Evolutionary conservation across 2,888 invertebrate species (phyloP), one percentile per base, ranked within the genome.

Genomic region (Abrostola triplasia): DNA sequence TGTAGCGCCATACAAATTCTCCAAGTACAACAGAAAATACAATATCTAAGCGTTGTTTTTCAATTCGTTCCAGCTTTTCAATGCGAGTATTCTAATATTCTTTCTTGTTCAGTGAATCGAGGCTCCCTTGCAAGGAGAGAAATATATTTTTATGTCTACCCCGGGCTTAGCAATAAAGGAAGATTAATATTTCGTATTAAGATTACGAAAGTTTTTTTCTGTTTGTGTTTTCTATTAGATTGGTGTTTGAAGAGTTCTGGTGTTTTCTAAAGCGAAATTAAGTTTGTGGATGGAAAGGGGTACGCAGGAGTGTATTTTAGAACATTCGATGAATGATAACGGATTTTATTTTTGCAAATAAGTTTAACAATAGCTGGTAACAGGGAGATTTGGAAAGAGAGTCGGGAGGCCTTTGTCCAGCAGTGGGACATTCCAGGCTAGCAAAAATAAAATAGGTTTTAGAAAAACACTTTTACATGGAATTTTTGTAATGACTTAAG

Each of bases 121-220:
- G 41, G 24, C 55, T 76, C 77, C 80, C 79, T 75, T 69, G 70
- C 58, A 72, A 59, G 64, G 71, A 68, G 77, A 76, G 73, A 71
- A 82, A 82, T 81, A 82, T 82, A 76, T 79, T 82, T 82, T 80
- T 84, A 80, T 80, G 71, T 79, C 56, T 73, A 68, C 76, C 59
- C 59, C 75, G 66, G 65, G 47, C 59, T 69, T 62, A 67, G 82
- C 83, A 85, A 86, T 86, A 88, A 85, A 79, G 78, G 71, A 75
- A 83, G 86, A 87, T 88, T 87, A 86, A 87, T 88, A 86, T 85
- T 87, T 83, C 67, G 71, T 81, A 77, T 83, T 82, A 81, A 78
- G 80, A 83, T 79, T 83, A 81, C 67, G 71, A 73, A 70, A 73
- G 76, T 69, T 68, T 77, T 79, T 77, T 52, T 74, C 71, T 59